Conservation (phyloP, 1,140 invertebrate species). For the Anoplophora glabripennis region DNA sequence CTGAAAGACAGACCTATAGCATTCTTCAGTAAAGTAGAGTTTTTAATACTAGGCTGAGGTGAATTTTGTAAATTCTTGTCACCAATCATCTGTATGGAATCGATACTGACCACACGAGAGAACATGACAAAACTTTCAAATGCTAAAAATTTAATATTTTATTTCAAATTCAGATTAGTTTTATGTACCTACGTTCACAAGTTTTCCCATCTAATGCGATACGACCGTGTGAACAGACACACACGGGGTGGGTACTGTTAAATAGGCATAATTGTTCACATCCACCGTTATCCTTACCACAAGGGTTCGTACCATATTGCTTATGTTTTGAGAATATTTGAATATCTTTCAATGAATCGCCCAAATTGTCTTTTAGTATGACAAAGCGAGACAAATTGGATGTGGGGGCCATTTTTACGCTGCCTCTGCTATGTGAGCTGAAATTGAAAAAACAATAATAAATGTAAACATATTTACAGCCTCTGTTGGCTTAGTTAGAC, state of each 20-base stretch:
- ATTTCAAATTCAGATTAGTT: neutral
- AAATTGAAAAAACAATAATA: slow-evolving; percentile 23
- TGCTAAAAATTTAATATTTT: slow-evolving; percentile 51
- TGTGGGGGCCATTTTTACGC: slow-evolving; percentile 63
- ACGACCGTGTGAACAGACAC: slow-evolving; percentile 73
- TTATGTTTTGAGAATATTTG: slow-evolving; percentile 58
- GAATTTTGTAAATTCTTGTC: slow-evolving; percentile 70
- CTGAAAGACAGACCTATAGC: slow-evolving; percentile 82
- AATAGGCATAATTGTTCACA: slow-evolving; percentile 75
- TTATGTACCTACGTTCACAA: slow-evolving; percentile 57
- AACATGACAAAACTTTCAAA: slow-evolving; percentile 76
- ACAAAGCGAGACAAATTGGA: slow-evolving; percentile 56
- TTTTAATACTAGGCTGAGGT: slow-evolving; percentile 71
- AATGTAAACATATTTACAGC: neutral
- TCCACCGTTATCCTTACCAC: slow-evolving; percentile 69
- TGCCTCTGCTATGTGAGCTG: slow-evolving; percentile 63
- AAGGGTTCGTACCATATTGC: slow-evolving; percentile 64
- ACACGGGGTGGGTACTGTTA: slow-evolving; percentile 63
- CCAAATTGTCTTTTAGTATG: slow-evolving; percentile 58
- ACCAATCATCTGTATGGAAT: slow-evolving; percentile 71
- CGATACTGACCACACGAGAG: slow-evolving; percentile 69
- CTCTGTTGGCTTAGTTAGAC: too few species aligned
- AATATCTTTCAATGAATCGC: slow-evolving; percentile 71
- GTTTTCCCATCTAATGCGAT: slow-evolving; percentile 59
- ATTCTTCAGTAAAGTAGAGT: slow-evolving; percentile 71